Percentiles rank a stretch among this genome's conserved stretches.
These are phyloP conservation scores for Hemiscyllium ocellatum DNA, from an alignment of 2,113 vertebrate species.

Conservation along the genomic window DNA sequence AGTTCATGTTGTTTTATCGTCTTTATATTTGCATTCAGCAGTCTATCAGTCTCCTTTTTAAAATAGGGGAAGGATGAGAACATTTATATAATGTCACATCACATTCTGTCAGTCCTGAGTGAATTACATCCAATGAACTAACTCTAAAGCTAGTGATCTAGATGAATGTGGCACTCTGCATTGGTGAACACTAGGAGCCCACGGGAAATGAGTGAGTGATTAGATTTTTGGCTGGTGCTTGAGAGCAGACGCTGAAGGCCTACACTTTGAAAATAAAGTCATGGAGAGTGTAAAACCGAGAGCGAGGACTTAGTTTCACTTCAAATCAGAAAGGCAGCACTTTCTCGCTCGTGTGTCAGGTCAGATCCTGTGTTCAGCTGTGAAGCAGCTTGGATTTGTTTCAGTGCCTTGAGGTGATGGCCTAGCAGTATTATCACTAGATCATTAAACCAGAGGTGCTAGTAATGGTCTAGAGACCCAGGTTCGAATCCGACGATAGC, in stretches of 20 bases:
- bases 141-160: not conserved
- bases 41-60: not conserved
- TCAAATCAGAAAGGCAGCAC: not conserved
- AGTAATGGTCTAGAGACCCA: no score
- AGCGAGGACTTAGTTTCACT: not conserved
- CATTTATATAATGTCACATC: not conserved
- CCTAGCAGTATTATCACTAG: no score
- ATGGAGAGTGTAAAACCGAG: not conserved
- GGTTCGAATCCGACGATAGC: no score
- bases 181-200: not conserved
- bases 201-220: not conserved
- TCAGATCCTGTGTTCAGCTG: not conserved
- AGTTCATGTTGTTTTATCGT: not conserved
- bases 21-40: not conserved
- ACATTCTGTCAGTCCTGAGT: not conserved
- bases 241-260: not conserved
- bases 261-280: not conserved
- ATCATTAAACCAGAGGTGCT: no score
- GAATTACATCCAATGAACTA: not conserved
- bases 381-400: not conserved
- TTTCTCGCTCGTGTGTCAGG: not conserved
- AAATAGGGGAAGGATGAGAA: not conserved
- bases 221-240: not conserved
- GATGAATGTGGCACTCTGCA: not conserved
- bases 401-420: not conserved